Evolutionary conservation across 2,797 vertebrate species (phyloP), one percentile per base, ranked within the genome.

Genomic region (Chrysocyon brachyurus): DNA sequence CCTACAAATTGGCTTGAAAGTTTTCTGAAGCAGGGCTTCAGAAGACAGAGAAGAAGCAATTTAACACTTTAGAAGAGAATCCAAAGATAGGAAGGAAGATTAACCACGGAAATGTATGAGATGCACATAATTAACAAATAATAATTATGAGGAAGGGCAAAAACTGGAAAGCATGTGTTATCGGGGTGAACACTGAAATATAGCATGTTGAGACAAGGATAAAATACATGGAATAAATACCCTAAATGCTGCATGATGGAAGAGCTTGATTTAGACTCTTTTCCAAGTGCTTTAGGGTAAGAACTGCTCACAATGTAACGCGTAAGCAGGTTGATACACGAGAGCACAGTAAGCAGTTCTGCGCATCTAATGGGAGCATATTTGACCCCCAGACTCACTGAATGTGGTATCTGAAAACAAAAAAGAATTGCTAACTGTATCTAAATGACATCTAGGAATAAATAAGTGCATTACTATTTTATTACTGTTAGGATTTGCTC

Each of bases 21-120:
- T 31, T 40, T n/a, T 6, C 33, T 21, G 33, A 64, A n/a, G 22
- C 16, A 10, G 6, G 40, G n/a, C 11, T 8, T n/a, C 15, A 75
- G 63, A 26, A 87, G 57, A 31, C 12, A 11, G 75, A 72, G 70
- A 52, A 52, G 66, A 59, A 52, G 22, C 11, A 4, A 2, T 4
- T 14, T 10, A 24, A 17, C 8, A 1, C 46, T 49, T 46, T 0
- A 12, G 63, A 54, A 24, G 26, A 31, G 15, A 52, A 52, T 15
- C 16, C 36, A 40, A 19, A 52, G 73, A 77, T 0, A 14, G 68
- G 52, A 64, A 63, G n/a, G 36, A 4, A 64, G 26, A 36, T 26
- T 9, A 36, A 22, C 40, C 21, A 52, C 8, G 21, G 1, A 36
- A 17, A 24, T 0, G 5, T 2, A 40, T 1, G 6, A 19, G 28